Conservation (phyloP, 1,140 invertebrate species). For the Lasaia peninsularis region DNA sequence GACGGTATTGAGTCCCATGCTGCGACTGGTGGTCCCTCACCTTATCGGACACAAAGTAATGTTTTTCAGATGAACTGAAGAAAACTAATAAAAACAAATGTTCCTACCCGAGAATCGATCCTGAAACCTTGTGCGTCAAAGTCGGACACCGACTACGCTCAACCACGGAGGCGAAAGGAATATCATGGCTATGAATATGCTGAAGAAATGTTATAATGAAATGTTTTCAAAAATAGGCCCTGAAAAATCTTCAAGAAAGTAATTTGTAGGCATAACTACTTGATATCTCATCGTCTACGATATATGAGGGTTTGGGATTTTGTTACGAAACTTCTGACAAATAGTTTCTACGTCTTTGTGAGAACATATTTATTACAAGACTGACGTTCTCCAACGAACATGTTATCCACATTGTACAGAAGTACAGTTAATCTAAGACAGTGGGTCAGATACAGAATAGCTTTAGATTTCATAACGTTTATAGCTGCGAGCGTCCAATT, state of each 20-base stretch:
- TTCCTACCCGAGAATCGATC: too few species aligned
- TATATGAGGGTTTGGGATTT: neutral
- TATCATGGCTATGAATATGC: neutral
- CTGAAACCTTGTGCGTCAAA: too few species aligned
- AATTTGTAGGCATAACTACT: neutral
- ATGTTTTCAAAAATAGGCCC: neutral
- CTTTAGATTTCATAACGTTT: neutral
- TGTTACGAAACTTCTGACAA: neutral
- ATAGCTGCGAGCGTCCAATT: too few species aligned
- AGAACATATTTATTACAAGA: neutral
- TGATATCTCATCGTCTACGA: neutral
- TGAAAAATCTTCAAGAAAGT: neutral
- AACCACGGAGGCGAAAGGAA: too few species aligned
- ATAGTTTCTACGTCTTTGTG: neutral
- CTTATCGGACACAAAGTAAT: neutral
- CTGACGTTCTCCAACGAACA: neutral
- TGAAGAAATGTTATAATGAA: neutral
- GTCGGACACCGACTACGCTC: too few species aligned
- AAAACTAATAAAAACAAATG: too few species aligned
- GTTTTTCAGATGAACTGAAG: too few species aligned
- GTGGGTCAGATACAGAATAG: neutral
- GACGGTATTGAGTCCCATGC: too few species aligned
- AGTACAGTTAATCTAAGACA: neutral
- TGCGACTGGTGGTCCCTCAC: neutral
- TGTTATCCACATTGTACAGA: neutral